Conservation (phyloP, 2,888 invertebrate species). For the Thecophora atra region DNA sequence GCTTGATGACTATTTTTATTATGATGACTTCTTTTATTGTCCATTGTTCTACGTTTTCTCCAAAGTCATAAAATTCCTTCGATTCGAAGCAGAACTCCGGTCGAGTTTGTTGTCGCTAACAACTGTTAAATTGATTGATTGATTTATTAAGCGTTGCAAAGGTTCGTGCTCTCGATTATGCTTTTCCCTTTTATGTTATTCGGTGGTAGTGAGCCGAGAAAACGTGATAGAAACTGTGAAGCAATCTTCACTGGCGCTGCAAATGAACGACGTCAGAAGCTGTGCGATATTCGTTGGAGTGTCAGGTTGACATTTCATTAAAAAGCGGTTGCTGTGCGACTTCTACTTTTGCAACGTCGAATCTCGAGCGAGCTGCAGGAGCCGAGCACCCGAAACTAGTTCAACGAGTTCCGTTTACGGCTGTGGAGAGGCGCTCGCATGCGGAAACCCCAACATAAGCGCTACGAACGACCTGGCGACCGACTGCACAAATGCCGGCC, state of each 20-base stretch:
- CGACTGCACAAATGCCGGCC: not conserved
- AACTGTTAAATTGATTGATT: too few relatives aligned
- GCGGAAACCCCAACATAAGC: not conserved
- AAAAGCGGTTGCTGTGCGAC: not conserved
- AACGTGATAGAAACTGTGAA: not conserved
- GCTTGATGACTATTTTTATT: too few relatives aligned
- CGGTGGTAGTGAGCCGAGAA: not conserved
- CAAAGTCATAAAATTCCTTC: too few relatives aligned
- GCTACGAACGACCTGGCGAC: not conserved
- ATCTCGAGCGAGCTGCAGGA: not conserved
- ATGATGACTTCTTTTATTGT: too few relatives aligned
- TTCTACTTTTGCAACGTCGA: not conserved
- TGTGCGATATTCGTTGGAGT: not conserved
- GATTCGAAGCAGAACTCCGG: too few relatives aligned
- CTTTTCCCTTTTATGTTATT: too few relatives aligned
- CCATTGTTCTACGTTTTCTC: too few relatives aligned
- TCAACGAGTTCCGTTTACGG: slow-evolving; percentile 19
- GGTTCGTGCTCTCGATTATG: too few relatives aligned
- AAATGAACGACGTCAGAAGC: not conserved
- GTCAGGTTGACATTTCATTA: slow-evolving; percentile 29
- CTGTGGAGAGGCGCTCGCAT: slow-evolving; percentile 1
- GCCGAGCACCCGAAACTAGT: slow-evolving; percentile 23
- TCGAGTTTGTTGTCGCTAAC: too few relatives aligned
- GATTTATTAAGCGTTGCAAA: too few relatives aligned
- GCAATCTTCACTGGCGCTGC: not conserved